Evolutionary conservation across 2,113 vertebrate species (phyloP).

Genomic region (Phodopus roborovskii): DNA sequence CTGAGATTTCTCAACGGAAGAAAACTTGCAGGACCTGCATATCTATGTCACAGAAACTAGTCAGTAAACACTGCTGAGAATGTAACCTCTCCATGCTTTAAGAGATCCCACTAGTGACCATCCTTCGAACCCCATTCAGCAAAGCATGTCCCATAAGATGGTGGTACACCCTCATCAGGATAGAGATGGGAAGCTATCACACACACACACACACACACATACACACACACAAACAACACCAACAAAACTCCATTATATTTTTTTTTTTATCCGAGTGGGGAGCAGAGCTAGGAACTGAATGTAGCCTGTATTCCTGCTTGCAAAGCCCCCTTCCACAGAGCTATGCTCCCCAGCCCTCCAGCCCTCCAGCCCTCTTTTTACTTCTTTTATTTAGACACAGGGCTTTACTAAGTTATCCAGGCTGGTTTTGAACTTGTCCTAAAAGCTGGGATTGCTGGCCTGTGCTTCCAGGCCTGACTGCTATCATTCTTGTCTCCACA

Average conservation of each 20-base stretch:
- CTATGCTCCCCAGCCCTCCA: too few species aligned
- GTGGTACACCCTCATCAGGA: background rate
- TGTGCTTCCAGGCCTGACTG: background rate
- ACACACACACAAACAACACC: too few species aligned
- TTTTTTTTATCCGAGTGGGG: background rate
- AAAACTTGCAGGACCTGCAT: background rate
- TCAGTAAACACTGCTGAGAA: background rate
- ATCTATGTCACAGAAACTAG: conserved; percentile 23
- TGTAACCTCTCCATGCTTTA: background rate
- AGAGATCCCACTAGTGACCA: background rate
- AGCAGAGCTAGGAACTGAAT: background rate
- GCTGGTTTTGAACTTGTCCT: background rate
- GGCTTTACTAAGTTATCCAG: background rate
- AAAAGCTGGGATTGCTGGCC: background rate
- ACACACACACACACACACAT: too few species aligned
- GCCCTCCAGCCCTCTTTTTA: background rate
- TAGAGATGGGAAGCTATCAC: too few species aligned
- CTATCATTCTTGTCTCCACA: background rate
- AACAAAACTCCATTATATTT: too few species aligned
- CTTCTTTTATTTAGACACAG: background rate
- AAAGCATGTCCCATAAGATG: background rate
- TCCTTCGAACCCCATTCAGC: background rate
- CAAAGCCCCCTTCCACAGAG: background rate
- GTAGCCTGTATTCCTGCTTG: background rate
- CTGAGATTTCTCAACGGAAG: background rate